Base-by-base conservation (phyloP, 2,113 vertebrate genomes). In the Rana temporaria region DNA sequence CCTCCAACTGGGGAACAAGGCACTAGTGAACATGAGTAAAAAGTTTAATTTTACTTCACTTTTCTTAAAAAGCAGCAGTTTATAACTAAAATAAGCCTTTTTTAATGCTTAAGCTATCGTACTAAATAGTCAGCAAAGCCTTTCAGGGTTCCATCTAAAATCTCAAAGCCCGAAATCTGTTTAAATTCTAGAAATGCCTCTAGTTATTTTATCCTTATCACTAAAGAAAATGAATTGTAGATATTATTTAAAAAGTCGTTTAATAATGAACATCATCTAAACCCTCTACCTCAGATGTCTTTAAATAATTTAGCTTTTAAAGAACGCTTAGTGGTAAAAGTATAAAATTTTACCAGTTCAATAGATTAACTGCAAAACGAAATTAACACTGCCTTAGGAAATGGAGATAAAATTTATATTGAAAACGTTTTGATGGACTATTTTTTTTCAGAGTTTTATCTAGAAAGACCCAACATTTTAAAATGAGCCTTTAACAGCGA, bases 291-390 rank as follows among this genome's bases (percentile, higher is more conserved):
- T 91, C 88, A 91, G 84, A 92, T 90, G 32, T 90, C 88, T 88
- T 92, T 93, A 93, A 92, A 93, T 92, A 91, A 94, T 90, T 90
- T 88, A 89, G 92, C 89, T 90, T 91, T 93, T 92, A 92, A 92
- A 89, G 90, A 91, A 92, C 91, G 90, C 92, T 94, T 93, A 94
- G 93, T 91, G 90, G 91, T 91, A 94, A 94, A 91, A 91, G 91
- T 84, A 91, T 89, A 89, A 92, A 92, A 93, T 90, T 92, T 89
- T 86, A 89, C 74, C 85, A 89, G 88, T 1, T 2, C 89, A 91
- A 90, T 90, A 94, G 93, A 94, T 94, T 93, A 94, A 93, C 92
- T 93, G 92, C 92, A 92, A 92, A 92, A 93, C 91, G 90, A 94
- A 94, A 94, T 94, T 93, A 95, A 93, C 89, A 90, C 86, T 88